Evolutionary conservation across 2,888 invertebrate species (phyloP), one percentile per base, ranked within the genome.

Genomic region (Empis stercorea): DNA sequence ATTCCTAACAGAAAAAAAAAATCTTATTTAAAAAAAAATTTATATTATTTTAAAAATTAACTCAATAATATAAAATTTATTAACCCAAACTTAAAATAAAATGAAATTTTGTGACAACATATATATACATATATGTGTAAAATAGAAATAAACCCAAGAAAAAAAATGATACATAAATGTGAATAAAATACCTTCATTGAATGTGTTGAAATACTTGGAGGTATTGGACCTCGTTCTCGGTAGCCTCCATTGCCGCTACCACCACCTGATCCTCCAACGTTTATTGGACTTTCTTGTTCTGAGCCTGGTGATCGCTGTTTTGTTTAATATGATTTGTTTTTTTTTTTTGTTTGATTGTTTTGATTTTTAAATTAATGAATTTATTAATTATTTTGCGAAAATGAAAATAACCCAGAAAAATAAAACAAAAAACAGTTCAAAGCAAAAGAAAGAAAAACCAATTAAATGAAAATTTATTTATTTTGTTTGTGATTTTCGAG

Each of bases 161-260:
- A 27, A 27, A 27, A 27, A 27, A n/a, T n/a, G n/a, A n/a, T 37
- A 13, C 23, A 48, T 48, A 43, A 52, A 52, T 27, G 9, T 27
- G 23, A 27, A 27, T 27, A 27, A 27, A n/a, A 27, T 69, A 82
- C 83, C 81, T 82, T 82, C 62, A 83, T 80, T 57, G 79, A 81
- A 61, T 79, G 81, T 56, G 80, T 74, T 51, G 82, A 83, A 59
- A 78, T 77, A 61, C 81, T 82, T 63, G 79, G 80, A 48, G 79
- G 76, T 57, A 83, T 69, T 55, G 66, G 68, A 55, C 77, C 70
- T 58, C 62, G 68, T 67, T 70, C 76, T 68, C 71, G 74, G 55
- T 71, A 74, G 53, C 71, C 71, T 60, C 64, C 69, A 51, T 61
- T 58, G 4, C 38, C 38, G 4, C 17, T 17, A 17, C 38, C 38